Conservation (phyloP, 2,888 invertebrate species). For the Drosophila tanythrix region DNA sequence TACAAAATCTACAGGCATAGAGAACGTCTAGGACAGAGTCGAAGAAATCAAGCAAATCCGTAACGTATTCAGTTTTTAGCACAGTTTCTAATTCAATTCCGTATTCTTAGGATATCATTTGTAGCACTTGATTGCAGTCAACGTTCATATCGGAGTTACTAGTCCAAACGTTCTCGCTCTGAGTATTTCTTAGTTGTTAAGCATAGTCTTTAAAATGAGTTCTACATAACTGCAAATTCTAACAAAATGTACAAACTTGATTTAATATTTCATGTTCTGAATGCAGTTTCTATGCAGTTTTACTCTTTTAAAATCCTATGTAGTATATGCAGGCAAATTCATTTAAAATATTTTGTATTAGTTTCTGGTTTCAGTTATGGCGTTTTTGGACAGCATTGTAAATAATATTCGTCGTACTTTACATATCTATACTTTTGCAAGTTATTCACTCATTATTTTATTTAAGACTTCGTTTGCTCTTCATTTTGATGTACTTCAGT, state of each 20-base stretch:
- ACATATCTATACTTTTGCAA: constrained; percentile 10
- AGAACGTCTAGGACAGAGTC: constrained; percentile 1
- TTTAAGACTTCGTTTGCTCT: constrained; percentile 31
- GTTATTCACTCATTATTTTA: constrained; percentile 57
- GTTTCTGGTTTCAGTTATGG: constrained; percentile 53
- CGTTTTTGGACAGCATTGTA: constrained; percentile 67
- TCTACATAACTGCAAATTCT: constrained; percentile 13
- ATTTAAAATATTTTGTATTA: constrained; percentile 23
- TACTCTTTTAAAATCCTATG: constrained; percentile 30
- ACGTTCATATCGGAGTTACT: constrained; percentile 18
- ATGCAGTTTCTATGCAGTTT: not conserved
- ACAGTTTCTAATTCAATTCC: constrained; percentile 51
- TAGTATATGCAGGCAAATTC: constrained; percentile 7
- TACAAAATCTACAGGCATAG: constrained; percentile 50
- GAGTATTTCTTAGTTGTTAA: constrained; percentile 51
- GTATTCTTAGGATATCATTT: constrained; percentile 23
- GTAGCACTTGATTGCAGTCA: constrained; percentile 45
- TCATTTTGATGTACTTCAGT: constrained; percentile 35
- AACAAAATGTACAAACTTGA: constrained; percentile 11
- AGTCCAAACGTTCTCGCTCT: constrained; percentile 7
- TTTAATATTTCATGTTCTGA: not conserved
- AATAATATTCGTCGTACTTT: constrained; percentile 44
- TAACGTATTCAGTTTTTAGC: constrained; percentile 37
- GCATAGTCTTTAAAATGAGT: constrained; percentile 9
- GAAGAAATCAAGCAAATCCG: constrained; percentile 15